phyloP scores from a whole-genome alignment of 2,797 vertebrate species.

The Peromyscus aztecus region DNA sequence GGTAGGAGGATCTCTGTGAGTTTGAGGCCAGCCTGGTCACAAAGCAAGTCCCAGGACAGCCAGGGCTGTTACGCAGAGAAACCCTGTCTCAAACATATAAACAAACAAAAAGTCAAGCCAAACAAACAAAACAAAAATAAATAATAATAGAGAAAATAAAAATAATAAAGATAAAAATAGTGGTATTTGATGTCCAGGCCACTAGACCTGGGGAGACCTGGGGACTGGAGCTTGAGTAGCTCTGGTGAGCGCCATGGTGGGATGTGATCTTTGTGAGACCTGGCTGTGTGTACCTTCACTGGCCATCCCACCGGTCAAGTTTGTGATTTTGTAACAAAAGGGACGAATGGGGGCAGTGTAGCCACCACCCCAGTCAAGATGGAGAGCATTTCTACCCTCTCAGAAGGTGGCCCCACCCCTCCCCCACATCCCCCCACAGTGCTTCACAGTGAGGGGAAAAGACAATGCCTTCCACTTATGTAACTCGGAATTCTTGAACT shows the following conservation, averaged over 20 bases:
- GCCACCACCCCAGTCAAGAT: not conserved
- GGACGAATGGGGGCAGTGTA: not conserved
- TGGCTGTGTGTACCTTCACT: not conserved
- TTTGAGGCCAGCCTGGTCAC: not conserved
- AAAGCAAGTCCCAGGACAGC: not conserved
- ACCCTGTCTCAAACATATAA: not conserved
- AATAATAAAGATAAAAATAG: too few species aligned
- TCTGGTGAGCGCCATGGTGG: not conserved
- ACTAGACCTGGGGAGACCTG: too few species aligned
- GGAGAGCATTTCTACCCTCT: not conserved
- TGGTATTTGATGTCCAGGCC: too few species aligned
- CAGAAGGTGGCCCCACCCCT: not conserved
- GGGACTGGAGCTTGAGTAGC: not conserved
- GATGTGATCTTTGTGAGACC: not conserved
- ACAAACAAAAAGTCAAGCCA: not conserved
- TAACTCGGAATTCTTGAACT: constrained; percentile 18
- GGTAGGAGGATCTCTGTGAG: not conserved
- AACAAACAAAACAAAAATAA: too few species aligned
- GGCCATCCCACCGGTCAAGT: too few species aligned
- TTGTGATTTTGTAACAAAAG: not conserved
- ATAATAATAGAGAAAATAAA: too few species aligned
- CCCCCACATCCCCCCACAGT: too few species aligned
- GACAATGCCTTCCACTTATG: not conserved
- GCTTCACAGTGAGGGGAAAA: not conserved
- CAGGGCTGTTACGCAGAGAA: too few species aligned